A percentile compares a stretch with the other conserved stretches of the same genome.
Evolutionary conservation across 2,888 invertebrate genomes (phyloP).

Genomic region (Homarus gammarus): DNA sequence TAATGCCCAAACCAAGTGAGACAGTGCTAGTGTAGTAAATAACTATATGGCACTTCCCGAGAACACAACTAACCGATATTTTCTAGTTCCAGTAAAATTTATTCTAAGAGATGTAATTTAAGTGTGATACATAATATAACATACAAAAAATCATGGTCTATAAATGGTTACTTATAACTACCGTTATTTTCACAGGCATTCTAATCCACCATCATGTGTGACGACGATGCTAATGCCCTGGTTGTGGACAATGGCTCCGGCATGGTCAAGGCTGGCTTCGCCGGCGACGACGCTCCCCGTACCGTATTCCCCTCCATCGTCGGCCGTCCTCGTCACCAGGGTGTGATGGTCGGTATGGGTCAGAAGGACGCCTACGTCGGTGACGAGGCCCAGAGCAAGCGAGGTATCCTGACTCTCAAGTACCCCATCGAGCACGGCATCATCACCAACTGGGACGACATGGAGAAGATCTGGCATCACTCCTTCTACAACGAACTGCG

Average conservation of each 20-base stretch:
- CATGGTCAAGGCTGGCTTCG: slow-evolving; percentile 76
- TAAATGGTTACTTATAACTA: too few relatives aligned
- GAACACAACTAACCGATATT: too few relatives aligned
- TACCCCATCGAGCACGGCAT: slow-evolving; percentile 82
- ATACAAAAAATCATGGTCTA: too few relatives aligned
- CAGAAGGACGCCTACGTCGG: slow-evolving; percentile 98
- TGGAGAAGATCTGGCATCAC: slow-evolving; percentile 99
- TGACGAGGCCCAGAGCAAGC: slow-evolving; percentile 95
- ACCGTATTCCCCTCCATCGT: slow-evolving; percentile 74
- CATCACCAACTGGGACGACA: slow-evolving; percentile 96
- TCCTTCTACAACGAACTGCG: slow-evolving; percentile 98
- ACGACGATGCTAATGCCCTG: slow-evolving; percentile 25
- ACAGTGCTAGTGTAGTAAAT: too few relatives aligned
- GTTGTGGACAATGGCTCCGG: slow-evolving; percentile 75
- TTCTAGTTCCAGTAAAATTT: too few relatives aligned
- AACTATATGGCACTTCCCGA: too few relatives aligned
- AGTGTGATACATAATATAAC: too few relatives aligned
- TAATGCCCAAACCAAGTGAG: too few relatives aligned
- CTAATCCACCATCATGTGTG: slow-evolving; percentile 10
- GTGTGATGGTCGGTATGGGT: slow-evolving; percentile 96
- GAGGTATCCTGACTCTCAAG: slow-evolving; percentile 82
- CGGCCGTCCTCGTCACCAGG: slow-evolving; percentile 83
- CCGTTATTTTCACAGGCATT: background rate
- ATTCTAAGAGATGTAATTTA: too few relatives aligned
- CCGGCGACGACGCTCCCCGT: slow-evolving; percentile 74